phyloP scores from a whole-genome alignment of 1,140 invertebrate genomes.

The Plutomurus gul region DNA sequence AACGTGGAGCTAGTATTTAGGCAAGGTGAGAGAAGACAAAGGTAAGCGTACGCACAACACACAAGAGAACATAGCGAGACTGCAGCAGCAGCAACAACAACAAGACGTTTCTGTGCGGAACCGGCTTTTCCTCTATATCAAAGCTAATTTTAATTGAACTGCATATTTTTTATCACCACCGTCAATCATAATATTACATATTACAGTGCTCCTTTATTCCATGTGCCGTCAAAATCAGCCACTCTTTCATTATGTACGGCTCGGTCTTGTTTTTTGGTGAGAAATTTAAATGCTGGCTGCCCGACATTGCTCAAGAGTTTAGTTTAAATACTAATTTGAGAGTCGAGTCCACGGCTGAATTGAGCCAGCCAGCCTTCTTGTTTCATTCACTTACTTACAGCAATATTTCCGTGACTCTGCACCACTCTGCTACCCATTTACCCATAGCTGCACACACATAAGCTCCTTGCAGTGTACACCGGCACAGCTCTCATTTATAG shows the following conservation, averaged over 20 bases:
- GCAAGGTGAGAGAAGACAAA: neutral
- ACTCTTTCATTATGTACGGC: conserved; percentile 23
- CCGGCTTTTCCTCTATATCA: conserved; percentile 26
- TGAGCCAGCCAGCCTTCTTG: neutral
- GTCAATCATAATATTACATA: conserved; percentile 18
- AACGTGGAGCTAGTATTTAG: neutral
- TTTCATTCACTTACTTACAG: neutral
- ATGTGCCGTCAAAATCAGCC: conserved; percentile 21
- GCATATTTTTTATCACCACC: conserved; percentile 28
- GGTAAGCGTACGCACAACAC: neutral
- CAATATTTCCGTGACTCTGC: neutral
- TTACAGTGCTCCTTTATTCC: conserved; percentile 11
- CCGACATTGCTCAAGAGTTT: conserved; percentile 15
- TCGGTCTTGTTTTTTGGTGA: conserved; percentile 12
- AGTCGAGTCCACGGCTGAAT: neutral
- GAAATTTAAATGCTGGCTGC: neutral
- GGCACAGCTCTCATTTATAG: no score
- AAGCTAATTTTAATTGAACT: conserved; percentile 36
- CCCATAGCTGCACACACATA: no score
- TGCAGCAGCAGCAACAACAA: no score
- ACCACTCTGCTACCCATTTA: no score
- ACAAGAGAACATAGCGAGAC: neutral
- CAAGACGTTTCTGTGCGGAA: conserved; percentile 22
- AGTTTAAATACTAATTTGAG: conserved; percentile 30
- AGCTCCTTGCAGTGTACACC: no score